phyloP scores from a whole-genome alignment of 2,888 invertebrate species.

The Agrotis puta region DNA sequence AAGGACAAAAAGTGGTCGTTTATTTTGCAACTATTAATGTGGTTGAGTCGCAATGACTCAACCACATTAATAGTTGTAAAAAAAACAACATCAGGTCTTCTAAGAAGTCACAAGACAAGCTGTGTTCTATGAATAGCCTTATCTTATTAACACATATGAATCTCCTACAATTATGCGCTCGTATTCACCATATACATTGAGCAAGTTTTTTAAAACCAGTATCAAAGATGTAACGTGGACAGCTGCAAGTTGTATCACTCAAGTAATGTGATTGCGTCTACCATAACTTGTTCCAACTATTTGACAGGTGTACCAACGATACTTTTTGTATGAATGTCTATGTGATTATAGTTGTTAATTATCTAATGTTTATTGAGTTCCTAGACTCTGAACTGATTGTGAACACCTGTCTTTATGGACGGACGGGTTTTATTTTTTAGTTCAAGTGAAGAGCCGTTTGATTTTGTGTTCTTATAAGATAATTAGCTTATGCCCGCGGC shows the following conservation, averaged over 20 bases:
- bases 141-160: slow-evolving; percentile 59
- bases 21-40: too few relatives aligned
- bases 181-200: slow-evolving; percentile 50
- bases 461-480: background rate
- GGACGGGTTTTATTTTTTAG: background rate
- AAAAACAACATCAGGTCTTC: slow-evolving; percentile 24
- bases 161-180: slow-evolving; percentile 51
- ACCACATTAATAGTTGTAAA: slow-evolving; percentile 6
- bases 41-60: slow-evolving; percentile 50
- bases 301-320: slow-evolving; percentile 55
- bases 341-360: slow-evolving; percentile 43
- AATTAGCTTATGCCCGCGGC: too few relatives aligned
- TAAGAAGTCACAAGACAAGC: slow-evolving; percentile 37
- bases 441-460: background rate
- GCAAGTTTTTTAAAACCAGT: slow-evolving; percentile 60
- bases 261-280: slow-evolving; percentile 67
- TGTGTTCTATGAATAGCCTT: slow-evolving; percentile 46
- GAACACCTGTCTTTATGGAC: slow-evolving; percentile 20
- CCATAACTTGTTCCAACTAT: slow-evolving; percentile 57
- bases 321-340: slow-evolving; percentile 49
- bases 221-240: slow-evolving; percentile 50
- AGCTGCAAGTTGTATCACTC: slow-evolving; percentile 44
- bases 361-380: slow-evolving; percentile 30
- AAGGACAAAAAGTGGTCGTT: slow-evolving; percentile 9
- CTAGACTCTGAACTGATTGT: slow-evolving; percentile 16